phyloP scores from a whole-genome alignment of 2,797 vertebrate genomes.

The Argentina silus region DNA sequence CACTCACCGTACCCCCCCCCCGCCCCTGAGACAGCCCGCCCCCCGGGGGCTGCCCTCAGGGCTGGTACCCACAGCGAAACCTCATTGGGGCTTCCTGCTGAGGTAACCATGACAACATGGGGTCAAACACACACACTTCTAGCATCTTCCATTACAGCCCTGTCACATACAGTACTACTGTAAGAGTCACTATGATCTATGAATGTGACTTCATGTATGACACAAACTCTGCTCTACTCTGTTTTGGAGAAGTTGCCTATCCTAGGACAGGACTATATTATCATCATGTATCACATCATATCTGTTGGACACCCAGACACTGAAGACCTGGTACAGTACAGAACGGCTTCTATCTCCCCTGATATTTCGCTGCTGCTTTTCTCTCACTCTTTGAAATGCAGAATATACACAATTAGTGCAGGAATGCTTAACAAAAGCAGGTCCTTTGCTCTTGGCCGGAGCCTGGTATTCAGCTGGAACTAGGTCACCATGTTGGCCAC shows the following conservation, averaged over 20 bases:
- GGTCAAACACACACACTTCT: conserved; percentile 58
- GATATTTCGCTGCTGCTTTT: conserved; percentile 35
- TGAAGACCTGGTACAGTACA: not conserved
- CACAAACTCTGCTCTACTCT: too few relatives aligned
- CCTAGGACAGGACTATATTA: too few relatives aligned
- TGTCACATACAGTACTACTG: conserved; percentile 11
- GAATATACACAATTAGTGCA: conserved; percentile 50
- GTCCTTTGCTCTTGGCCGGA: conserved; percentile 64
- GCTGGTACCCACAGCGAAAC: conserved; percentile 81
- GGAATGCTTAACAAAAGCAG: conserved; percentile 76
- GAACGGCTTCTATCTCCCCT: conserved; percentile 30
- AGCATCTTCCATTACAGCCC: not conserved
- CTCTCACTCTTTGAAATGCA: conserved; percentile 41
- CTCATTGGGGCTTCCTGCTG: conserved; percentile 78
- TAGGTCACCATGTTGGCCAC: conserved; percentile 72
- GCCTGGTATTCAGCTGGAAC: conserved; percentile 71
- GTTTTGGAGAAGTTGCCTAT: too few relatives aligned
- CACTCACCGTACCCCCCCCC: conserved; percentile 76
- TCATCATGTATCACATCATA: not conserved
- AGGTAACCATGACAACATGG: conserved; percentile 74
- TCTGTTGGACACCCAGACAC: not conserved
- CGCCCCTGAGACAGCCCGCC: conserved; percentile 60
- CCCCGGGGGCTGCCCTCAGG: conserved; percentile 62
- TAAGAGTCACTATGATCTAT: not conserved
- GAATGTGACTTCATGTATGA: too few relatives aligned